These are phyloP conservation scores for Oryzias javanicus DNA, from an alignment of 2,113 vertebrate genomes.

Conservation along the genomic window DNA sequence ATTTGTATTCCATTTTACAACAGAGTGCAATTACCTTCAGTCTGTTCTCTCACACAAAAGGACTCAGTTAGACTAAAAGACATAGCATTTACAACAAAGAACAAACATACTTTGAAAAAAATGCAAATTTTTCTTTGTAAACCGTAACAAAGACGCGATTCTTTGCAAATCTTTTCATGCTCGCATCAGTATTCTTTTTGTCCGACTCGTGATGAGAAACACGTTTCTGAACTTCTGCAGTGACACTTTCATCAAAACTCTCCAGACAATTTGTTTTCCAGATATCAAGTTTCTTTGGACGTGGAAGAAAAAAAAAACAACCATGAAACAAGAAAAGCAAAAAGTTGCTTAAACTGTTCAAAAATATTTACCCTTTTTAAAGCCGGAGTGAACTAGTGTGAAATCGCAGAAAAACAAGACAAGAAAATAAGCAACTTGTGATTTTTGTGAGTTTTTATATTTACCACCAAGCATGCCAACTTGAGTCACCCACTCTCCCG, in stretches of 20 bases:
- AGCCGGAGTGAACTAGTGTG: background rate
- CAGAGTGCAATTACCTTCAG: conserved; percentile 10
- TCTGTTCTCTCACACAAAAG: conserved; percentile 1
- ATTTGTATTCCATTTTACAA: conserved; percentile 28
- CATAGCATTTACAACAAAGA: background rate
- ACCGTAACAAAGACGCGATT: no score
- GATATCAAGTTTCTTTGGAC: no score
- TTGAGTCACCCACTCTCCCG: conserved; percentile 4
- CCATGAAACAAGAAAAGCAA: no score
- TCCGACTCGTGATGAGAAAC: no score
- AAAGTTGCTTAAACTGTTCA: no score
- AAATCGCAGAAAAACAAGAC: background rate
- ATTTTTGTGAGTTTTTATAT: background rate
- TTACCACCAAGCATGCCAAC: conserved; percentile 1
- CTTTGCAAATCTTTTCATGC: no score
- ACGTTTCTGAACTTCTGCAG: no score
- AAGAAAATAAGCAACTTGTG: background rate
- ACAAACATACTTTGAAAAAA: background rate
- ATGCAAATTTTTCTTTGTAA: background rate
- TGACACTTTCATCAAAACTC: no score
- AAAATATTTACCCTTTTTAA: conserved; percentile 1
- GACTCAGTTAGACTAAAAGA: conserved; percentile 3
- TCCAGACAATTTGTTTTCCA: no score
- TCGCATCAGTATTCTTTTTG: no score
- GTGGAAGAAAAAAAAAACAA: no score